Percentiles rank a stretch among this genome's conserved stretches.
phyloP scores from a whole-genome alignment of 1,140 invertebrate genomes.

The Diabrotica undecimpunctata region DNA sequence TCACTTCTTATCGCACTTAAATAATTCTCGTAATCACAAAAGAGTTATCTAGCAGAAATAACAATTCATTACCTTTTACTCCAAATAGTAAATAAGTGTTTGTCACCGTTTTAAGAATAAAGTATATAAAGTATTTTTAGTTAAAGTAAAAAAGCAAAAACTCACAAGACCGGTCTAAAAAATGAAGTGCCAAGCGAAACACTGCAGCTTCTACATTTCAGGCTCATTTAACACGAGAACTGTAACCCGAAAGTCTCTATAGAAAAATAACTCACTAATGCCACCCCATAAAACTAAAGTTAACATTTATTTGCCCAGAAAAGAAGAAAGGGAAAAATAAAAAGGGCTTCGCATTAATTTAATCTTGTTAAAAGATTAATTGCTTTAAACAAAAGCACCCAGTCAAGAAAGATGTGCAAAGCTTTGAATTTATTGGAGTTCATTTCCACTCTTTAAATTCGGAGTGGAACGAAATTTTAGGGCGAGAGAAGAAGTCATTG shows the following conservation, averaged over 20 bases:
- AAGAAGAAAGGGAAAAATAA: slow-evolving; percentile 8
- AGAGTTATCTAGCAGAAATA: no score
- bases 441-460: slow-evolving; percentile 29
- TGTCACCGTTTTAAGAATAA: no score
- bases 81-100: no score
- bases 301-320: slow-evolving; percentile 10
- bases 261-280: slow-evolving; percentile 7
- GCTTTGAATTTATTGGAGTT: slow-evolving; percentile 28
- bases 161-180: not conserved
- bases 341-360: slow-evolving; percentile 20
- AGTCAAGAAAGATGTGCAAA: slow-evolving; percentile 29
- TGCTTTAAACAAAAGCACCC: slow-evolving; percentile 28
- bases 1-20: no score
- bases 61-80: no score
- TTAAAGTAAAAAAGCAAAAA: not conserved
- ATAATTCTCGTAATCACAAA: no score
- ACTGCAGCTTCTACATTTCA: slow-evolving; percentile 2
- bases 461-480: slow-evolving; percentile 20
- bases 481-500: slow-evolving; percentile 18
- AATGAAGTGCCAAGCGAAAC: slow-evolving; percentile 1
- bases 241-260: not conserved
- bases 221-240: slow-evolving; percentile 6
- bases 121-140: no score
- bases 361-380: slow-evolving; percentile 30
- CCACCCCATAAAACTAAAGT: slow-evolving; percentile 11